Percentiles rank a stretch among this genome's conserved stretches.
These are phyloP conservation scores for Solenopsis invicta DNA, from an alignment of 1,140 invertebrate genomes.

Conservation along the genomic window DNA sequence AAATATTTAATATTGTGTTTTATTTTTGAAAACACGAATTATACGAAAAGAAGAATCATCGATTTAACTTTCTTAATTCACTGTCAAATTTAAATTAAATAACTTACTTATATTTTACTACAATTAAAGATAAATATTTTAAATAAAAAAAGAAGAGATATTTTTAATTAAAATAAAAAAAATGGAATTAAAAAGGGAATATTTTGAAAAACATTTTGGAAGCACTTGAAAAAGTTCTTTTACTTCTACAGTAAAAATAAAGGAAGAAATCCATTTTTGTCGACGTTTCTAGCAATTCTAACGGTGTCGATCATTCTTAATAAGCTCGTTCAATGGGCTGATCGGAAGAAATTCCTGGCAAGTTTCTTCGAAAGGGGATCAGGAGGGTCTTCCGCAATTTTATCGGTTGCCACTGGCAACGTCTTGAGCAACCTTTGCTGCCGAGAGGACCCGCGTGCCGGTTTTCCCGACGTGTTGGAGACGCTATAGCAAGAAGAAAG, in stretches of 20 bases:
- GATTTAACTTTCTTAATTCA: slow-evolving; percentile 18
- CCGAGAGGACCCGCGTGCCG: slow-evolving; percentile 48
- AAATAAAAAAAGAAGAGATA: background rate
- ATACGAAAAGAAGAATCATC: background rate
- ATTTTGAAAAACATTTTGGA: background rate
- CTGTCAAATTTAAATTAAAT: background rate
- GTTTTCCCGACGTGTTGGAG: slow-evolving; percentile 59
- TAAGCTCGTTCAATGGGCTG: slow-evolving; percentile 67
- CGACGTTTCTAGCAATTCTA: background rate
- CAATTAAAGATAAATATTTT: background rate
- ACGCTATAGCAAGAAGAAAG: slow-evolving; percentile 35
- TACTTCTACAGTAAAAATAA: background rate
- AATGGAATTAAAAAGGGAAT: no score
- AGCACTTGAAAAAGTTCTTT: background rate
- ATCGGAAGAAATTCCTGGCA: slow-evolving; percentile 67
- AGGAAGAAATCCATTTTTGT: background rate
- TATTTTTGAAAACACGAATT: background rate
- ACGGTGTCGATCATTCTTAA: slow-evolving; percentile 48
- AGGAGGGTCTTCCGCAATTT: slow-evolving; percentile 74
- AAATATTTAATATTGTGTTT: background rate
- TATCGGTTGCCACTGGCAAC: slow-evolving; percentile 78
- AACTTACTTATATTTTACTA: background rate
- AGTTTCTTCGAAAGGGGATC: slow-evolving; percentile 74
- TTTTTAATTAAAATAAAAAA: no score
- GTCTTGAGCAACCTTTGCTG: slow-evolving; percentile 67